Percentiles rank a stretch among this genome's conserved stretches.
Evolutionary conservation across 37 sponge, comb jelly and placozoan genomes (phyloP).

Genomic region (Halisarca cf. caerulea): DNA sequence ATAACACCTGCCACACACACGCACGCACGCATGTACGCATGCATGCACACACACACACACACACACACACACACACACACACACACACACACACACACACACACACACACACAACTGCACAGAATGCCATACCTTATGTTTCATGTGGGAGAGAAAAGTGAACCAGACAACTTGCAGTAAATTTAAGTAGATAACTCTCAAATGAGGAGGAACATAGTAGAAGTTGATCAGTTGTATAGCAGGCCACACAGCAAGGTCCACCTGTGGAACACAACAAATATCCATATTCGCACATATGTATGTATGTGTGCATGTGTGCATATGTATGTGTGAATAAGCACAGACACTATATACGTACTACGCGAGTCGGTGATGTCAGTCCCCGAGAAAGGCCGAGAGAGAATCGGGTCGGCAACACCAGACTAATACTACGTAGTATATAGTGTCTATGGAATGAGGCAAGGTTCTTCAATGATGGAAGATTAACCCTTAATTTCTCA

Average conservation of each 20-base stretch:
- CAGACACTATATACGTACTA: too few relatives aligned
- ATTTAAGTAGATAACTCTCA: constrained; percentile 57
- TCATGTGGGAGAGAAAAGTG: constrained; percentile 74
- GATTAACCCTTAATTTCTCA: too few relatives aligned
- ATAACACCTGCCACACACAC: background rate
- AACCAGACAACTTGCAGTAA: constrained; percentile 48
- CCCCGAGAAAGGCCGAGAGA: too few relatives aligned
- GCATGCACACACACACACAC: background rate
- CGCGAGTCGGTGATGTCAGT: too few relatives aligned
- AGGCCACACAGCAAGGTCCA: constrained; percentile 72
- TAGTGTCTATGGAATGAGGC: too few relatives aligned
- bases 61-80: background rate
- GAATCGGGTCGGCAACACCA: too few relatives aligned
- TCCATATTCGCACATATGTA: too few relatives aligned
- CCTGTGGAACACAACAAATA: constrained; percentile 19
- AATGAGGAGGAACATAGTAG: constrained; percentile 58
- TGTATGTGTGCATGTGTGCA: too few relatives aligned
- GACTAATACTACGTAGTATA: too few relatives aligned
- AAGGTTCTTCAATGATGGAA: too few relatives aligned
- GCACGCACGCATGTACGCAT: background rate
- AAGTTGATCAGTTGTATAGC: constrained; percentile 73
- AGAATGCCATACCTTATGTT: constrained; percentile 36
- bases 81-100: background rate
- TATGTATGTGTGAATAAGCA: background rate
- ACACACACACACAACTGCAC: constrained; percentile 1